Base-by-base conservation (phyloP, 2,888 invertebrate species). In the Trissolcus brochymenae region DNA sequence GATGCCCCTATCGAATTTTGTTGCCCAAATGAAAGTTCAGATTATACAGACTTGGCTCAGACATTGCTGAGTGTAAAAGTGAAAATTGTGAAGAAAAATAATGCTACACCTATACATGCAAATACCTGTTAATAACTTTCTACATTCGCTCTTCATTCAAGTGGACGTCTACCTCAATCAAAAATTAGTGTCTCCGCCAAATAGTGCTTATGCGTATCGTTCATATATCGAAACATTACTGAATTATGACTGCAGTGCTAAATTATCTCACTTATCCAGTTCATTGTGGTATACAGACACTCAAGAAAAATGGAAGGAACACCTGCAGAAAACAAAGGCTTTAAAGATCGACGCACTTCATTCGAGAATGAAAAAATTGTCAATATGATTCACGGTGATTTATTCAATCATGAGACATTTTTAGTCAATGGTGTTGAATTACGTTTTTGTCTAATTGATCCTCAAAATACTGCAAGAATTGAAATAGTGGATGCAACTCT, bases 151-250 rank as follows among this genome's bases (percentile, higher is more conserved):
- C 6, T 83, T 83, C 53, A 80, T 76, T 50, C 82, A 84, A 60
- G 74, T 82, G 0, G 81, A 83, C 59, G 68, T 84, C 19, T 81
- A 77, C 60, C 76, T 84, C 16, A 84, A 85, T 65, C 80, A 83
- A 57, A 83, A 83, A 72, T 41, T 82, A 4, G 76, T 84, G 7
- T 82, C 81, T 0, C 78, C 82, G 1, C 72, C 80, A 17, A 82
- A 80, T 49, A 81, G 81, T 53, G 78, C 81, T 6, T 84, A 82
- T 29, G 72, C 81, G 0, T 84, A 83, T 64, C 57, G 83, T 16
- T 78, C 82, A 0, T 84, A 83, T 14, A 81, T 84, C 17, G 81
- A 82, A 71, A 80, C 78, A n/a, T 51, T 81, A 4, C 55, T 82
- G 3, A 82, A 81, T 76, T 82, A 81, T 54, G 77, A 71, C 0